Evolutionary conservation across 1,140 invertebrate species (phyloP).

Genomic region (Panagrolaimus sp.): DNA sequence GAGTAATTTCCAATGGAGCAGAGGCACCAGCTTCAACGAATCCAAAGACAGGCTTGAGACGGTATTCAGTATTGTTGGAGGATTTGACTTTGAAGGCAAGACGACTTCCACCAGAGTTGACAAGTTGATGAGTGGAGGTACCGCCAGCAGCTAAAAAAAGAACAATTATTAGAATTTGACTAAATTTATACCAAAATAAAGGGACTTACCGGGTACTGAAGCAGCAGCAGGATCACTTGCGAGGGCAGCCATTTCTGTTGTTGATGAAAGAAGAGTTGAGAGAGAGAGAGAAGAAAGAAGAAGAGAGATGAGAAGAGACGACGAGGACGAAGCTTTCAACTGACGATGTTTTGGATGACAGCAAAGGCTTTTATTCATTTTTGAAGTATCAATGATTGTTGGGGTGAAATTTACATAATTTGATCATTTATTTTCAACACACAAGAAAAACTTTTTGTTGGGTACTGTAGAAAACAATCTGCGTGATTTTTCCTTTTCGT

Average conservation of each 20-base stretch:
- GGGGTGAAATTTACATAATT: no score
- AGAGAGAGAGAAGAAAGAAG: neutral
- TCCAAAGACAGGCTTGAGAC: conserved; percentile 44
- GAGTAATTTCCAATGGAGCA: conserved; percentile 37
- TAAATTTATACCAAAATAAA: no score
- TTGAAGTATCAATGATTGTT: no score
- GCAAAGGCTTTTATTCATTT: no score
- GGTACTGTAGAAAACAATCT: no score
- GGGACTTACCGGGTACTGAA: no score
- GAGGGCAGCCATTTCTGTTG: conserved; percentile 23
- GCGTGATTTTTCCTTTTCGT: no score
- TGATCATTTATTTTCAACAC: no score
- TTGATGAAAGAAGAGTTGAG: neutral
- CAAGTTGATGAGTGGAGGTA: conserved; percentile 38
- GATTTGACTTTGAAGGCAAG: conserved; percentile 53
- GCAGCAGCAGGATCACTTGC: conserved; percentile 25
- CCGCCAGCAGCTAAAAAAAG: conserved; percentile 41
- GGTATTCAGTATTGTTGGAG: conserved; percentile 52
- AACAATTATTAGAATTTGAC: no score
- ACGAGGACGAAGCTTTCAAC: no score
- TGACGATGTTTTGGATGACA: no score
- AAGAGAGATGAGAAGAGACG: neutral
- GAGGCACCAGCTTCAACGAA: conserved; percentile 44
- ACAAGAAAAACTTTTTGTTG: no score
- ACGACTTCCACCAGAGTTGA: conserved; percentile 33